Conservation (phyloP, 1,140 invertebrate genomes). For the Aphidius ervi region DNA sequence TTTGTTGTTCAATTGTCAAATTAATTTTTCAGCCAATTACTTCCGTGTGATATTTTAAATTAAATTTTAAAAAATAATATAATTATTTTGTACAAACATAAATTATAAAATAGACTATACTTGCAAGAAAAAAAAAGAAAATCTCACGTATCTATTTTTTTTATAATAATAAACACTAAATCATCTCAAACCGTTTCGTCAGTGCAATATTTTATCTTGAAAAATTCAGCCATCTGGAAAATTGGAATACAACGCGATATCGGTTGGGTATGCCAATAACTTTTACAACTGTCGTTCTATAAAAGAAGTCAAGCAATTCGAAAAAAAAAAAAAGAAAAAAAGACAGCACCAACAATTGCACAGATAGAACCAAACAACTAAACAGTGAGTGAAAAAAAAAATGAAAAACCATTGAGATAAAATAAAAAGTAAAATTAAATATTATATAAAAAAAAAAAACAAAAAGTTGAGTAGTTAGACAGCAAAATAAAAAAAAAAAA, state of each 20-base stretch:
- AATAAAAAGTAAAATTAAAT: not conserved
- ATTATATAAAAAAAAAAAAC: slow-evolving; percentile 2
- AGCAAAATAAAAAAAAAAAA: slow-evolving; percentile 1
- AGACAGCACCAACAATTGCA: too few species aligned
- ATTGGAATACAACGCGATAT: slow-evolving; percentile 27
- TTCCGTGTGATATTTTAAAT: too few species aligned
- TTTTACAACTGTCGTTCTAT: slow-evolving; percentile 24
- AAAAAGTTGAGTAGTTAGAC: not conserved
- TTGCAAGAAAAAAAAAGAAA: too few species aligned
- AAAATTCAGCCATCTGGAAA: slow-evolving; percentile 26
- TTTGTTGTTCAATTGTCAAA: too few species aligned
- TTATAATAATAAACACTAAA: slow-evolving; percentile 16
- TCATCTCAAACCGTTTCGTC: slow-evolving; percentile 24
- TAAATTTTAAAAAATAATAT: too few species aligned
- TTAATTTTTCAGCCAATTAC: too few species aligned
- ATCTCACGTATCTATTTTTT: slow-evolving; percentile 5
- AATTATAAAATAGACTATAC: not conserved
- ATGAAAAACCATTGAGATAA: not conserved
- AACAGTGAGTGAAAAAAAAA: not conserved
- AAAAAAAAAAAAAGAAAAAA: slow-evolving; percentile 14
- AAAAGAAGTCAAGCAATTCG: slow-evolving; percentile 13
- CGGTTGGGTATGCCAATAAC: slow-evolving; percentile 23
- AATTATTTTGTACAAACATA: too few species aligned
- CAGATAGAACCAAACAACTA: not conserved
- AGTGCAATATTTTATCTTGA: slow-evolving; percentile 25